A percentile compares a stretch with the other conserved stretches of the same genome.
Evolutionary conservation across 2,888 invertebrate genomes (phyloP).

Genomic region (Trachelus tabidus): DNA sequence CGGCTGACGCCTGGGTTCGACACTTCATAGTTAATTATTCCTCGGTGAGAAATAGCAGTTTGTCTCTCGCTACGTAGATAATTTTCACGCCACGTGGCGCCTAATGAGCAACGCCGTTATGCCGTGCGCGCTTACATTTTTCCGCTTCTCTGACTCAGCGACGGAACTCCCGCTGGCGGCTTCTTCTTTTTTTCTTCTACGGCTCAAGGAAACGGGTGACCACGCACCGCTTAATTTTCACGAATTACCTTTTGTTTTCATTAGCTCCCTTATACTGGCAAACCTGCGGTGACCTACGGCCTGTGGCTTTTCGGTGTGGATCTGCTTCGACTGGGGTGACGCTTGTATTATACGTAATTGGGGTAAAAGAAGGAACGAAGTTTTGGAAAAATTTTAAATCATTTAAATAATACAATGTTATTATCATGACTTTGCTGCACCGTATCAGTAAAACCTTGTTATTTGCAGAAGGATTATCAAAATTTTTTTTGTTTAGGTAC

Average conservation of each 20-base stretch:
- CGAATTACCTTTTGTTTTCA: slow-evolving; percentile 29
- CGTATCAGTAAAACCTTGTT: not conserved
- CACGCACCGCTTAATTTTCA: slow-evolving; percentile 35
- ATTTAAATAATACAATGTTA: not conserved
- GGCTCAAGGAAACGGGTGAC: slow-evolving; percentile 21
- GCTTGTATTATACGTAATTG: not conserved
- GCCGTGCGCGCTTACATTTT: slow-evolving; percentile 36
- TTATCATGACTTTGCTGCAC: not conserved
- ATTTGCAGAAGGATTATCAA: not conserved
- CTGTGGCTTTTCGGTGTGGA: not conserved
- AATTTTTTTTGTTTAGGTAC: not conserved
- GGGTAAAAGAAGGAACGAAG: not conserved
- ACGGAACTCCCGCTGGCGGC: slow-evolving; percentile 10
- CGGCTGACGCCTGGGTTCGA: slow-evolving; percentile 41
- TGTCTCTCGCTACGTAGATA: slow-evolving; percentile 48
- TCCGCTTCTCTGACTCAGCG: slow-evolving; percentile 20
- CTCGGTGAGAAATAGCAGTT: slow-evolving; percentile 45
- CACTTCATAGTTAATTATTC: slow-evolving; percentile 56
- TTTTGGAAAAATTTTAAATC: not conserved
- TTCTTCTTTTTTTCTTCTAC: slow-evolving; percentile 12
- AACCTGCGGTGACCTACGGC: not conserved
- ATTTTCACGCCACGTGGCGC: slow-evolving; percentile 57
- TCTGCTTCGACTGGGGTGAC: not conserved
- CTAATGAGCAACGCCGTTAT: slow-evolving; percentile 42
- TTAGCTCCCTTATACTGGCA: not conserved